Conservation (phyloP, 2,888 invertebrate genomes). For the Brenthis hecate region DNA sequence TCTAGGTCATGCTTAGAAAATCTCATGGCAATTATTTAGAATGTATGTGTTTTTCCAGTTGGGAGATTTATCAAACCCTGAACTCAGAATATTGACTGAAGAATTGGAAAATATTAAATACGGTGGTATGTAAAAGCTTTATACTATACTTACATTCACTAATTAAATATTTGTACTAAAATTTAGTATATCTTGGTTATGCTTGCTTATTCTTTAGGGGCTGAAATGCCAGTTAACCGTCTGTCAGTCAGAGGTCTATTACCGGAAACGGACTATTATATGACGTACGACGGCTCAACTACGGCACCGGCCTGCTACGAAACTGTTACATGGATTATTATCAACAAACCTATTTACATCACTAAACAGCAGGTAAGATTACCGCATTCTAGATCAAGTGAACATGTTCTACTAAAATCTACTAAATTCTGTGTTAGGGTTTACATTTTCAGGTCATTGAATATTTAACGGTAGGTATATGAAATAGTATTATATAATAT, state of each 20-base stretch:
- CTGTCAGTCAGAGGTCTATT: conserved; percentile 93
- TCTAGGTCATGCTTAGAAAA: background rate
- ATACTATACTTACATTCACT: background rate
- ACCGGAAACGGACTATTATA: conserved; percentile 97
- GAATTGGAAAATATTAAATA: conserved; percentile 95
- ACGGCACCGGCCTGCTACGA: conserved; percentile 99
- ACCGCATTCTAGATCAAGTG: background rate
- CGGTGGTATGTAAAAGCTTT: conserved; percentile 85
- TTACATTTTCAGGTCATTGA: background rate
- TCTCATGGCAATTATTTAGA: background rate
- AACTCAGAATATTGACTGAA: conserved; percentile 94
- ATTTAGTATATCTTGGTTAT: background rate
- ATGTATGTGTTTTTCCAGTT: conserved; percentile 84
- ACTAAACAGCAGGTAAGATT: conserved; percentile 95
- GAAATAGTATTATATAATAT: too few species aligned
- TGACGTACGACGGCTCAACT: conserved; percentile 99
- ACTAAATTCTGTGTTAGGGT: background rate
- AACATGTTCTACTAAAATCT: background rate
- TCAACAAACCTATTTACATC: conserved; percentile 99
- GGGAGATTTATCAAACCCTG: conserved; percentile 95
- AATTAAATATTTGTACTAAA: background rate
- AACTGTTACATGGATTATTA: conserved; percentile 98
- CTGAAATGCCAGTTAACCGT: conserved; percentile 91
- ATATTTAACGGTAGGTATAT: background rate
- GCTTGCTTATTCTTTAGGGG: conserved; percentile 79